Evolutionary conservation across 2,113 vertebrate genomes (phyloP), one percentile per base, ranked within the genome.

Genomic region (Seriola dumerili): DNA sequence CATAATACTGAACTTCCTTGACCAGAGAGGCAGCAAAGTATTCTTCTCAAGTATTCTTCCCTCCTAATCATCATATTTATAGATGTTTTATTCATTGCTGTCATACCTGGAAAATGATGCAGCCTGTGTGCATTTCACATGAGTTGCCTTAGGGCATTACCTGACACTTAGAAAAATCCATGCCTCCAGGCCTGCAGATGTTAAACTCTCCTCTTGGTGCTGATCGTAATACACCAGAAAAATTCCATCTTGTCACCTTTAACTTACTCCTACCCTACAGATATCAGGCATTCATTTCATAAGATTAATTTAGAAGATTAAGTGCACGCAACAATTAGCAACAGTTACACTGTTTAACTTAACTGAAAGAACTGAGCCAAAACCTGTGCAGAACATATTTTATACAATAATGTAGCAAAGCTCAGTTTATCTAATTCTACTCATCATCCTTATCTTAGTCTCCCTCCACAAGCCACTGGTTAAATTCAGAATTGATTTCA

Each of bases 51-150:
- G 52, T 17, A 72, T 63, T 85, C 82, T 75, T 71, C 12, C 59
- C 81, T 70, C 67, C 57, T 85, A 74, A 93, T 92, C 75, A 84
- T 87, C 78, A 81, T 85, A 76, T 90, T 83, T 87, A 81, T 79
- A 73, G 23, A 92, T 93, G 82, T 90, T 85, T 91, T 91, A 91
- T 92, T 92, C 76, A 93, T 91, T 44, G 19, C 36, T 57, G 70
- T 87, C 78, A 83, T 78, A 85, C 86, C 84, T 85, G 54, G 52
- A 81, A 86, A 85, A 66, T 38, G 21, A 79, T 87, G 71, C 63
- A 32, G 65, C 65, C 75, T 71, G 79, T 84, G 72, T 84, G 79
- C 72, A 85, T 92, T 92, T 91, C 83, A 85, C 64, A 85, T 84
- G 62, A 80, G 61, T 72, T 81, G 86, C 82, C 78, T 59, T 29